Evolutionary conservation across 2,797 vertebrate species (phyloP), one percentile per base, ranked within the genome.

Genomic region (Pyrocephalus nanus): DNA sequence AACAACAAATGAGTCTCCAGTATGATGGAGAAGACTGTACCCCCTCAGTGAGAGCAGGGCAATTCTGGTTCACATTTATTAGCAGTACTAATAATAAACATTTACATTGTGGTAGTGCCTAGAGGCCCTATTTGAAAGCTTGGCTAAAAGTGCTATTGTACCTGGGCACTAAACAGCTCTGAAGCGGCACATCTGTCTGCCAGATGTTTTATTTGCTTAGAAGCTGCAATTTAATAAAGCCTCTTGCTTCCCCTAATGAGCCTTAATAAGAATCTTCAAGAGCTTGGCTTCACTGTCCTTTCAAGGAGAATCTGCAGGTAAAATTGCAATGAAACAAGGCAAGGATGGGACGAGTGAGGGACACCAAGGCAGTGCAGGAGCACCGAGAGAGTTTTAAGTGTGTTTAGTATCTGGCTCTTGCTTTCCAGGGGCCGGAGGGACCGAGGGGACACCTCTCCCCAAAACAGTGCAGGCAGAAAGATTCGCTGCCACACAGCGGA

Each of bases 141-240:
- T 65, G 72, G 80, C 92, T 88, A 67, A 86, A 91, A 78, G 66
- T 65, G 73, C 89, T 90, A 5, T 90, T 95, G 88, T 95, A 96
- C 91, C 92, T 95, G 93, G 71, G 94, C 90, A 95, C 84, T 89
- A 62, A 93, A 92, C 83, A 85, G 61, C 88, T 87, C 88, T 47
- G 78, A 40, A 79, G 80, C 50, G 25, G 57, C 54, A 92, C 95
- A 94, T 93, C 90, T 95, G 96, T 14, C 74, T 58, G 74, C 93
- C 95, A 96, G 90, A 96, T 97, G 95, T 61, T 82, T 65, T 86
- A 71, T 86, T 16, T 42, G 30, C 53, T 71, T 65, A 85, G 50
- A 91, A 91, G n/a, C 42, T 75, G 27, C 74, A 25, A 53, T 67
- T 81, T 86, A 5, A 47, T 81, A 92, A 92, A 82, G 30, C 38